phyloP scores from a whole-genome alignment of 2,797 vertebrate genomes.

The Brachyrhaphis roseni region DNA sequence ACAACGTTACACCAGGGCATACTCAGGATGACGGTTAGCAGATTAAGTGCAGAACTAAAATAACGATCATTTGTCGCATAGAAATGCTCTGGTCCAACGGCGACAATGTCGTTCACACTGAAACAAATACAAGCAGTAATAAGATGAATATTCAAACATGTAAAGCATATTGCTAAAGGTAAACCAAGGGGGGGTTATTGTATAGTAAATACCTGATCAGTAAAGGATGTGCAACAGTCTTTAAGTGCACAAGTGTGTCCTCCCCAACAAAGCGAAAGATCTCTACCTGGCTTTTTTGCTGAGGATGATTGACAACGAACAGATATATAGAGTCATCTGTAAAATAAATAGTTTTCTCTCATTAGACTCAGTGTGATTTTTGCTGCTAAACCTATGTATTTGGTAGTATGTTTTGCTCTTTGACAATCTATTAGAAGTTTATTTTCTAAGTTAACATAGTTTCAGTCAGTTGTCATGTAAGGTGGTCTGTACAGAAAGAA shows the following conservation, averaged over 20 bases:
- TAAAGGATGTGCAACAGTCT: conserved; percentile 86
- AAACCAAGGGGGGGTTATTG: neutral
- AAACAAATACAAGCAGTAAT: neutral
- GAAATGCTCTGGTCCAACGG: conserved; percentile 87
- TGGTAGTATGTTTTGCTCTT: neutral
- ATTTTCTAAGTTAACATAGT: neutral
- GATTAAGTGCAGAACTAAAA: conserved; percentile 52
- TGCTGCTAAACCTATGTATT: neutral
- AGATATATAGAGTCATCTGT: conserved; percentile 86
- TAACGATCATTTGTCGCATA: conserved; percentile 90
- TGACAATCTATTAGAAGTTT: neutral
- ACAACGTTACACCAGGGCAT: conserved; percentile 82
- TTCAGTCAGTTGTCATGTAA: neutral
- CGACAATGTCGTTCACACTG: conserved; percentile 91
- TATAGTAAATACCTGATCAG: conserved; percentile 78
- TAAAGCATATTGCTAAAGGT: neutral
- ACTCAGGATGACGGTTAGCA: conserved; percentile 65
- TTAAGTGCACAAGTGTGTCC: conserved; percentile 82
- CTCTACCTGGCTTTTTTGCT: conserved; percentile 84
- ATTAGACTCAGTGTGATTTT: neutral
- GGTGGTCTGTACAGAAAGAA: neutral
- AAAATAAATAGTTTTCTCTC: conserved; percentile 25
- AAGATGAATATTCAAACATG: neutral
- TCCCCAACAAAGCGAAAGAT: conserved; percentile 84
- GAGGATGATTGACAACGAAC: conserved; percentile 91